Conservation (phyloP, 2,888 invertebrate genomes). For the Argyra leucocephala region DNA sequence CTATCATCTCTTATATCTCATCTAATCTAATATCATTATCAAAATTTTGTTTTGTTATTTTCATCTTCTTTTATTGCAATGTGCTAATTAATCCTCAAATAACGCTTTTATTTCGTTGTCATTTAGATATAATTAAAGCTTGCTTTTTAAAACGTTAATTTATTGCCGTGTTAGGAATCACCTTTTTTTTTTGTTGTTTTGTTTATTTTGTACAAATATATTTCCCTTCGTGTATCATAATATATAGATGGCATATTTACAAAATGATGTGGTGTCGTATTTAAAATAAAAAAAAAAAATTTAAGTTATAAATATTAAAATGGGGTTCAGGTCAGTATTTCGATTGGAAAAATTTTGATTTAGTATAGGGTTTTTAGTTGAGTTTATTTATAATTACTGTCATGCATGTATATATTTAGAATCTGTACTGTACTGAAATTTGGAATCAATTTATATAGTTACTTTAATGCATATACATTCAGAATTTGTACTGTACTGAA, state of each 20-base stretch:
- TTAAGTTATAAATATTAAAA: too few species aligned
- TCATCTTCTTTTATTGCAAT: conserved; percentile 9
- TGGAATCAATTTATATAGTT: too few species aligned
- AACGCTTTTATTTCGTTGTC: neutral
- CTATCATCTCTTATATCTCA: neutral
- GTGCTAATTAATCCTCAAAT: conserved; percentile 11
- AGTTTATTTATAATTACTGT: too few species aligned
- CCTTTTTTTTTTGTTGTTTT: neutral
- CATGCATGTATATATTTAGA: too few species aligned
- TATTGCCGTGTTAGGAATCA: conserved; percentile 1
- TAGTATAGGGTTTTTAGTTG: too few species aligned
- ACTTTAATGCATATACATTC: too few species aligned
- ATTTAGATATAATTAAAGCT: neutral
- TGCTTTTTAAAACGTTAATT: conserved; percentile 8
- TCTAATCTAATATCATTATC: neutral
- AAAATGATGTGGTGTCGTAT: neutral
- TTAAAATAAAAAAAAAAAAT: neutral
- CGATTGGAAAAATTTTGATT: too few species aligned
- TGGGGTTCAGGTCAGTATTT: too few species aligned
- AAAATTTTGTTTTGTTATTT: neutral
- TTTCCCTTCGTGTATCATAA: neutral
- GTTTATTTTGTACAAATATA: neutral
- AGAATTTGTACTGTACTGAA: too few species aligned
- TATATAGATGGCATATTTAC: neutral
- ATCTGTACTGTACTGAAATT: too few species aligned